These are phyloP conservation scores for Eubasilissa splendida DNA, from an alignment of 2,888 invertebrate species.

Conservation along the genomic window DNA sequence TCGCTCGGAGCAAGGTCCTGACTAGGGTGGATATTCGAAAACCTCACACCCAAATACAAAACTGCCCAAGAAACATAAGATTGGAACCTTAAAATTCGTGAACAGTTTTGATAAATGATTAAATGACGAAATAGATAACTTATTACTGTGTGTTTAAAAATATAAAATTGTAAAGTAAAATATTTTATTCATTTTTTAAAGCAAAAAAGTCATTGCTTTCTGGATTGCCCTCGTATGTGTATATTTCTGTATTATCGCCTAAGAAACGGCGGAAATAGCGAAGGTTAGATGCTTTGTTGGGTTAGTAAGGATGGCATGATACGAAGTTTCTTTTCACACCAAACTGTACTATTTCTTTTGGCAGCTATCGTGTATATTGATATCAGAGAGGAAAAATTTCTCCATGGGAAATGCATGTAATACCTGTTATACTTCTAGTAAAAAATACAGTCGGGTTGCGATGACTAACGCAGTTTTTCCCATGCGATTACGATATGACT, in stretches of 20 bases:
- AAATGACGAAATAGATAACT: too few relatives aligned
- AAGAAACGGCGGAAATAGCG: not conserved
- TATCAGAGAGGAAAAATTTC: conserved; percentile 48
- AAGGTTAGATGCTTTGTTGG: not conserved
- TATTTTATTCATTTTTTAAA: not conserved
- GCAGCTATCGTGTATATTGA: conserved; percentile 50
- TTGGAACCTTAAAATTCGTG: too few relatives aligned
- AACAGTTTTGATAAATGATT: too few relatives aligned
- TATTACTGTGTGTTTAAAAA: not conserved
- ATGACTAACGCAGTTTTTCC: too few relatives aligned
- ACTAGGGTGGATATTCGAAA: too few relatives aligned
- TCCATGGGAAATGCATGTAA: conserved; percentile 51
- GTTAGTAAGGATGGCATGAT: conserved; percentile 47
- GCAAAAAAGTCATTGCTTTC: too few relatives aligned
- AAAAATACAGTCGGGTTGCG: not conserved
- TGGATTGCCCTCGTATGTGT: too few relatives aligned
- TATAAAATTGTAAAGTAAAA: not conserved
- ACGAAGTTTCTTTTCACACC: conserved; percentile 43
- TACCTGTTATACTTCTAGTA: conserved; percentile 38
- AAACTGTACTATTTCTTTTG: conserved; percentile 54
- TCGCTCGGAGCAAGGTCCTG: too few relatives aligned
- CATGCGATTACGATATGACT: too few relatives aligned
- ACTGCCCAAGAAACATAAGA: too few relatives aligned
- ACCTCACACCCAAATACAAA: too few relatives aligned
- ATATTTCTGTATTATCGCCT: not conserved